Base-by-base conservation (phyloP, 2,113 vertebrate species). In the Pelodiscus sinensis region DNA sequence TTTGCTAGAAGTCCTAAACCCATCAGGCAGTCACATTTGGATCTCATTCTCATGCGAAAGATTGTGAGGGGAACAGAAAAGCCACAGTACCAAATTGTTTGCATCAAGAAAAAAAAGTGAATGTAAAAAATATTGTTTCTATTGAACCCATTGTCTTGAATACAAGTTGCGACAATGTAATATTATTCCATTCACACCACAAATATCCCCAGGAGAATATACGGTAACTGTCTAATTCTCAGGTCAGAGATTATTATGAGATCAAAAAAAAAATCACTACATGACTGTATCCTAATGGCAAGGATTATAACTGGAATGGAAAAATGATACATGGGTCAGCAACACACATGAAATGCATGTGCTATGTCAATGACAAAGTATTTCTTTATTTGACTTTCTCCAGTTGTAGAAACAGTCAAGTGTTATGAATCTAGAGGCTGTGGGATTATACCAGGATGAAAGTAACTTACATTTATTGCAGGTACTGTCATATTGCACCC, bases 11-110 rank as follows among this genome's bases (percentile, higher is more conserved):
- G 82, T 65, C 81, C 84, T 94, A 94, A 94, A 95, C 87, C 79
- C 52, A 84, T 81, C 12, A 18, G 25, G 11, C 5, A 62, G 3
- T 21, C 31, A 86, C 62, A 78, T 85, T 81, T 71, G 25, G 62
- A 94, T 38, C 50, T 95, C 83, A 79, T 87, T 88, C 96, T 92
- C 88, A 96, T 80, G 85, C 92, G 62, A 90, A 73, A 83, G 80
- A 84, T 27, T 62, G 78, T 81, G 56, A 44, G 8, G 83, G 81
- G 79, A 96, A 65, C 0, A 4, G 75, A 88, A 96, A 93, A 90
- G 71, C 57, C 79, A 91, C 21, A 87, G 51, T 29, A 86, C 51
- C 68, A 14, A 13, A 78, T 65, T 44, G 21, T 89, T 62, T 87
- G 29, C 81, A 56, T 60, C 1, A 19, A 52, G 71, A 90, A 84